These are phyloP conservation scores for Steinernema khuongi DNA, from an alignment of 1,140 invertebrate genomes.

Conservation along the genomic window DNA sequence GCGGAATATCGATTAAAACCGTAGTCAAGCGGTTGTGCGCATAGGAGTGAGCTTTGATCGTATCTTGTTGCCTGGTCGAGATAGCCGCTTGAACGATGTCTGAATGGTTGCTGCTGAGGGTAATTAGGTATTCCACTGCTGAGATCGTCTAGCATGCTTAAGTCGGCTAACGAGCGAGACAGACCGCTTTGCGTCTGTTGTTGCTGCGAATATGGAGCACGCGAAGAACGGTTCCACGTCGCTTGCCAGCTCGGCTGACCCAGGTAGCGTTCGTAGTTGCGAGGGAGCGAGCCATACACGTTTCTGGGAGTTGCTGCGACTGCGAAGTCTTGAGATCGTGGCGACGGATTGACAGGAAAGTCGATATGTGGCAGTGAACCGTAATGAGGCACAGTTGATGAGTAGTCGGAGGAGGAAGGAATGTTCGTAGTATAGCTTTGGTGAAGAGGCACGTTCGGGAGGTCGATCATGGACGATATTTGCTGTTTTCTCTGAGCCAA, in stretches of 20 bases:
- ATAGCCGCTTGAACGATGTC: not conserved
- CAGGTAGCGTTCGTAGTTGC: slow-evolving; percentile 50
- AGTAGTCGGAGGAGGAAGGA: slow-evolving; percentile 29
- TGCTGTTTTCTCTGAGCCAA: slow-evolving; percentile 42
- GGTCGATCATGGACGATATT: slow-evolving; percentile 39
- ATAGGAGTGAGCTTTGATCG: slow-evolving; percentile 22
- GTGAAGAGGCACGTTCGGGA: slow-evolving; percentile 25
- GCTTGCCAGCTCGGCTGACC: slow-evolving; percentile 1
- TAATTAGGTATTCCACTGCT: not conserved
- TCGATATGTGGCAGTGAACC: slow-evolving; percentile 43
- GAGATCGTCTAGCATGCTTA: not conserved
- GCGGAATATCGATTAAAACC: slow-evolving; percentile 23
- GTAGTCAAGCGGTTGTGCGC: slow-evolving; percentile 2
- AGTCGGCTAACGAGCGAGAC: not conserved
- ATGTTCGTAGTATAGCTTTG: slow-evolving; percentile 9
- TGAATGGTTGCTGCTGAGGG: slow-evolving; percentile 1
- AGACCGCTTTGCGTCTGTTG: slow-evolving; percentile 9
- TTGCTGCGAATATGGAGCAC: slow-evolving; percentile 15
- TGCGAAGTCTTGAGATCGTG: slow-evolving; percentile 35
- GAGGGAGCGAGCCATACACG: slow-evolving; percentile 51
- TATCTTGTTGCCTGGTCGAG: slow-evolving; percentile 15
- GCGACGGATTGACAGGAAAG: slow-evolving; percentile 25
- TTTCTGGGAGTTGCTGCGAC: slow-evolving; percentile 12
- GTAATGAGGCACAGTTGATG: slow-evolving; percentile 37
- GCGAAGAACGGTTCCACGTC: not conserved